Evolutionary conservation across 2,888 invertebrate genomes (phyloP), one percentile per base, ranked within the genome.

Genomic region (Pollenia labialis): DNA sequence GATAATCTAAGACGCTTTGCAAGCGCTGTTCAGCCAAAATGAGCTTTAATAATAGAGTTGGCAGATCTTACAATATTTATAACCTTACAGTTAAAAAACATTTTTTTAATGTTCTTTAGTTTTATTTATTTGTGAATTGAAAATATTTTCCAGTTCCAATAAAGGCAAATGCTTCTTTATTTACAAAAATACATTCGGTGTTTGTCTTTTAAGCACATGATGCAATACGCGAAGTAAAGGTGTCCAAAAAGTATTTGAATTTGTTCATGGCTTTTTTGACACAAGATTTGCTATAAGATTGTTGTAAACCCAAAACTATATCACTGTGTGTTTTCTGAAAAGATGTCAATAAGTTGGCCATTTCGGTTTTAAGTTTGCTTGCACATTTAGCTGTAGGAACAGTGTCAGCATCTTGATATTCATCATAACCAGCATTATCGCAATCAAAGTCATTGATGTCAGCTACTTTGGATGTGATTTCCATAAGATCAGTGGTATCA

Each of bases 401-500:
- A 0, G 9, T 71, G 2, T 62, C n/a, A 14, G 52, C 66, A 72
- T 85, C 81, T n/a, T 8, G 0, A 10, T 76, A 66, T 7, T 85
- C 66, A 12, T 77, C 46, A 48, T 60, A 85, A 12, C n/a, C 56
- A 46, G 50, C 54, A 66, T 81, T 81, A 16, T 85, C 4, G 46
- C 85, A 81, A n/a, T 46, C 40, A 11, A 14, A 9, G 60, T 85
- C 66, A 46, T 85, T 85, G 7, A 66, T 77, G 44, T 60, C 1
- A 12, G 66, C 2, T 10, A 85, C 18, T 16, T 32, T 52, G 6
- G 14, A 2, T 18, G 77, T 85, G 0, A 42, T 11, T n/a, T 56
- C 14, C 44, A 50, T 44, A 11, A 85, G 18, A n/a, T 50, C 16
- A 0, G 58, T 16, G 8, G 14, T 16, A 23, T 81, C 76, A 14